phyloP scores from a whole-genome alignment of 2,113 vertebrate genomes.

The Hydrolagus affinis region DNA sequence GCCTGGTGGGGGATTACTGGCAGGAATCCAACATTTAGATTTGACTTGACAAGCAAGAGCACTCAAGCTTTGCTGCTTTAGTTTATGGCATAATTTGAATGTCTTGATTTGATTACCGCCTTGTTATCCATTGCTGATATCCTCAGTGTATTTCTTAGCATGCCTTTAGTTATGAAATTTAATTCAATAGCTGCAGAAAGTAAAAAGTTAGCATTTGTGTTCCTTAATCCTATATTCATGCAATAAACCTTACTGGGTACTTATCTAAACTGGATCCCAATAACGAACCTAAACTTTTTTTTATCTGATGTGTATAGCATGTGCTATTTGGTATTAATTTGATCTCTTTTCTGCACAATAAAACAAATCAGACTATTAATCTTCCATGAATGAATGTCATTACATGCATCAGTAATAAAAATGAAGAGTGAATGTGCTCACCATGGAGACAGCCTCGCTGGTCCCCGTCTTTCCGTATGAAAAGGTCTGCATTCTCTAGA shows the following conservation, averaged over 20 bases:
- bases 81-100: not conserved
- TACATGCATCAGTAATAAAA: slow-evolving; percentile 16
- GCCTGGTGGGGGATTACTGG: not conserved
- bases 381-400: slow-evolving; percentile 31
- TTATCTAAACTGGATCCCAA: not conserved
- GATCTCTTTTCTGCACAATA: slow-evolving; percentile 5
- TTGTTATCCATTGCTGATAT: not conserved
- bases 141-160: not conserved
- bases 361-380: slow-evolving; percentile 34
- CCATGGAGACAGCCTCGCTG: slow-evolving; percentile 18
- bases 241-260: not conserved
- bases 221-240: not conserved
- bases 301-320: slow-evolving; percentile 24
- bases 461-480: slow-evolving; percentile 23
- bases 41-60: not conserved
- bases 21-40: not conserved
- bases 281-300: not conserved
- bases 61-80: not conserved
- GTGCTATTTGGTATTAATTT: slow-evolving; percentile 27
- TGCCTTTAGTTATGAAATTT: not conserved
- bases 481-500: slow-evolving; percentile 11
- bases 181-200: not conserved
- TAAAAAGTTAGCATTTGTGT: not conserved
- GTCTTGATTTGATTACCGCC: not conserved
- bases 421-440: slow-evolving; percentile 25